Conservation (phyloP, 2,797 vertebrate genomes). For the Hoplostethus atlanticus region DNA sequence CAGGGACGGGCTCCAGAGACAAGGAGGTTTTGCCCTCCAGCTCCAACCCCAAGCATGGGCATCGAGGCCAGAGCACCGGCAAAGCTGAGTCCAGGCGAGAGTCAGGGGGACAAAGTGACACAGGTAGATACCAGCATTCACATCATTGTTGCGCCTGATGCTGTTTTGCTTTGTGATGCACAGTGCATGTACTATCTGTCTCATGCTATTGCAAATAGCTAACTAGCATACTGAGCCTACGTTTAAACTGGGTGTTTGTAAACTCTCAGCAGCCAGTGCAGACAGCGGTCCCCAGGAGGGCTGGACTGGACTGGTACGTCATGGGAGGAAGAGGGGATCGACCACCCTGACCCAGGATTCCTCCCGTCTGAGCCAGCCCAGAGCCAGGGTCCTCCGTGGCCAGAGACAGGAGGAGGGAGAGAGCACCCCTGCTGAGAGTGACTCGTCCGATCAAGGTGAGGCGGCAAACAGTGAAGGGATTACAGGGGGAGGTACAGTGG, state of each 20-base stretch:
- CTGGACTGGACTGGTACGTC: constrained; percentile 69
- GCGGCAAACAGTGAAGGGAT: neutral
- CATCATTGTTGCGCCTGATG: constrained; percentile 2
- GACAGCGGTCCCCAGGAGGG: constrained; percentile 81
- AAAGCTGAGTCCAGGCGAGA: constrained; percentile 83
- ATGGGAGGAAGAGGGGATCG: constrained; percentile 70
- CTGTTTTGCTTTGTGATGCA: constrained; percentile 6
- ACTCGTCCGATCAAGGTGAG: constrained; percentile 84
- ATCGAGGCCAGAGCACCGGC: constrained; percentile 75
- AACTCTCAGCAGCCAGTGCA: constrained; percentile 78
- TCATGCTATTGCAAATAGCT: neutral
- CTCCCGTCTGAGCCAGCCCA: constrained; percentile 63
- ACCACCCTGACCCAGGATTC: constrained; percentile 53
- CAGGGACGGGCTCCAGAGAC: constrained; percentile 84
- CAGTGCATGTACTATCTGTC: neutral
- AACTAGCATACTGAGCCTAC: neutral
- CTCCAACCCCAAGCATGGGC: constrained; percentile 78
- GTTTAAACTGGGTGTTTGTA: constrained; percentile 33
- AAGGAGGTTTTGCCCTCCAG: constrained; percentile 82
- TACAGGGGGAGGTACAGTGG: neutral
- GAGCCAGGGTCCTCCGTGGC: constrained; percentile 57
- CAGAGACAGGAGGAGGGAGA: constrained; percentile 75
- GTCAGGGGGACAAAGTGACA: constrained; percentile 82
- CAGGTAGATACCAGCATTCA: constrained; percentile 73
- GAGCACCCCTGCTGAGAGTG: constrained; percentile 80